phyloP scores from a whole-genome alignment of 2,113 vertebrate genomes.

The Myotis davidii region DNA sequence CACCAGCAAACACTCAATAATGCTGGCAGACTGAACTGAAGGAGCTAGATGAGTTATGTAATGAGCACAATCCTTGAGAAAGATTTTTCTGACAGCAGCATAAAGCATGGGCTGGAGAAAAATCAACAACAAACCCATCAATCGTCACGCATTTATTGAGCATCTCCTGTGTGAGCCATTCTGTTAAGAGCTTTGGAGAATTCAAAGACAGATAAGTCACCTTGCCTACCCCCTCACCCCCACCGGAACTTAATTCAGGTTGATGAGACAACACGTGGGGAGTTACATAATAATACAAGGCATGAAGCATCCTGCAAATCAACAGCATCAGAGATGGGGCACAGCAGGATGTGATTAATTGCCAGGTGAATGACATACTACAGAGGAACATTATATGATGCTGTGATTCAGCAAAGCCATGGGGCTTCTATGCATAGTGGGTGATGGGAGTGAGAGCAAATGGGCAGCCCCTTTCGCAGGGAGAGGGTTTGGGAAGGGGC shows the following conservation, averaged over 20 bases:
- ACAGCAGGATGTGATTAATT: conserved; percentile 32
- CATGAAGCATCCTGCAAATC: neutral
- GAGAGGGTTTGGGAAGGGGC: neutral
- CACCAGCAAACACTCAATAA: neutral
- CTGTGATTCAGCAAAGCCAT: neutral
- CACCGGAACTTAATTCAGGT: neutral
- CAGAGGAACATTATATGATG: neutral
- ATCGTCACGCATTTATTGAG: neutral
- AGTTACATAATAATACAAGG: conserved; percentile 34
- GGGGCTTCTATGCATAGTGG: neutral
- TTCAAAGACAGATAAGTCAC: neutral
- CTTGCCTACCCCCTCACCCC: neutral
- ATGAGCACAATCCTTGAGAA: conserved; percentile 33
- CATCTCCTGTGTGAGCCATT: neutral
- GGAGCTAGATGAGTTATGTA: neutral
- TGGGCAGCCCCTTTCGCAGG: neutral
- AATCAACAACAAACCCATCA: conserved; percentile 15
- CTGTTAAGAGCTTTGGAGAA: neutral
- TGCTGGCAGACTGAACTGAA: neutral
- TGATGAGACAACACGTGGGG: neutral
- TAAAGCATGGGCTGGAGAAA: conserved; percentile 53
- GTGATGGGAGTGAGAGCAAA: neutral
- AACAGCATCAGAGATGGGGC: conserved; percentile 13
- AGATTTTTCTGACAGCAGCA: conserved; percentile 61
- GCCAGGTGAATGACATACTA: conserved; percentile 20